Evolutionary conservation across 2,797 vertebrate genomes (phyloP).

Genomic region (Myioborus miniatus): DNA sequence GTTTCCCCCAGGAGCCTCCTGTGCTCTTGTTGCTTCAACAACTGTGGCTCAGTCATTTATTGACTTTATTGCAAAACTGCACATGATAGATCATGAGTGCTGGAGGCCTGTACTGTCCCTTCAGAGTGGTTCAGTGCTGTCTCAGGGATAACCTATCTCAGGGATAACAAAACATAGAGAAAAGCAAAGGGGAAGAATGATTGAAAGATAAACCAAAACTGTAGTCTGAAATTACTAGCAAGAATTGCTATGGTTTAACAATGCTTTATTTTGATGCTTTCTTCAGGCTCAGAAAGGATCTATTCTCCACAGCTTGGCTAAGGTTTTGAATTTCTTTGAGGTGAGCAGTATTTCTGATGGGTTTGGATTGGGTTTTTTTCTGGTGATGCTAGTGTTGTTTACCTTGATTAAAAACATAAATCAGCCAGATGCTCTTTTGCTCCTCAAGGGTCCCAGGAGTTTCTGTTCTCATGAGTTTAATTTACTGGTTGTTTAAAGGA

Average conservation of each 20-base stretch:
- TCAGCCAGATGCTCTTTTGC: neutral
- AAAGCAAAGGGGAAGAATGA: neutral
- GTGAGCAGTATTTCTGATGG: conserved; percentile 78
- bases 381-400: neutral
- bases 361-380: neutral
- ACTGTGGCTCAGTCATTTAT: neutral
- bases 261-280: neutral
- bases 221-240: neutral
- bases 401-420: neutral
- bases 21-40: neutral
- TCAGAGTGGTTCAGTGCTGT: neutral
- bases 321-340: conserved; percentile 91
- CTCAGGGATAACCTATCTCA: neutral
- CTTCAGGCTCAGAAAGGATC: conserved; percentile 86
- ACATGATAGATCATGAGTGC: neutral
- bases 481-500: neutral
- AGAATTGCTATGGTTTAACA: neutral
- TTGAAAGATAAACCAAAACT: neutral
- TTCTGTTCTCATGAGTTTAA: neutral
- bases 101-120: neutral
- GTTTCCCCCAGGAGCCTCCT: neutral
- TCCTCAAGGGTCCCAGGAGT: neutral
- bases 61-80: neutral
- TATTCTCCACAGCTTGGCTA: conserved; percentile 90
- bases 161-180: neutral